Evolutionary conservation across 2,113 vertebrate genomes (phyloP).

Genomic region (Chascanopsetta lugubris): DNA sequence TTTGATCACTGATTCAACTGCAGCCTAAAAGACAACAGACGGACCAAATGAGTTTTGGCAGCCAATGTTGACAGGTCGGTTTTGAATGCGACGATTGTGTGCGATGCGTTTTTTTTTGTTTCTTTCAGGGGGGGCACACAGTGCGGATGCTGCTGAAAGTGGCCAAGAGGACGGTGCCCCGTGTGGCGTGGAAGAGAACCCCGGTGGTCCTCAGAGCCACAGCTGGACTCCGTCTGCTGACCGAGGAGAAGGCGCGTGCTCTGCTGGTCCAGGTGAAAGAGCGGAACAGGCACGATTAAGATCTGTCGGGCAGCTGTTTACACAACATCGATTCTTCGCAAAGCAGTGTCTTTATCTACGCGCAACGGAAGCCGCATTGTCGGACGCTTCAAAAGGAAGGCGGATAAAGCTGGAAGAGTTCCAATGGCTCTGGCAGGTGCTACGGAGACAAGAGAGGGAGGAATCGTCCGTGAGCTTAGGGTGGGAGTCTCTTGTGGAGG

Average conservation of each 20-base stretch:
- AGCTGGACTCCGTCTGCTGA: conserved; percentile 90
- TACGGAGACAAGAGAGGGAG: conserved; percentile 22
- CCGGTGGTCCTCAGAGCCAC: conserved; percentile 93
- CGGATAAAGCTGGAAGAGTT: conserved; percentile 9
- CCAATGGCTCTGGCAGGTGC: conserved; percentile 24
- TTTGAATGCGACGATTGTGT: neutral
- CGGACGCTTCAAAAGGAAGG: conserved; percentile 25
- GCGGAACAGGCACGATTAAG: neutral
- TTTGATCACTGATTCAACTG: too few species aligned
- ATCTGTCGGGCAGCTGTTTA: neutral
- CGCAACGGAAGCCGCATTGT: conserved; percentile 21
- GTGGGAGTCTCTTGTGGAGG: conserved; percentile 30
- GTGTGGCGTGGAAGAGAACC: conserved; percentile 88
- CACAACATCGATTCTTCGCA: neutral
- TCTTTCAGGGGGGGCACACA: conserved; percentile 84
- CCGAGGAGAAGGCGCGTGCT: conserved; percentile 86
- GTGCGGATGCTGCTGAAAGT: conserved; percentile 86
- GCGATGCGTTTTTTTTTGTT: too few species aligned
- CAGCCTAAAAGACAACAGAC: too few species aligned
- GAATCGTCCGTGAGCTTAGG: conserved; percentile 47
- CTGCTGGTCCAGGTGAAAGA: conserved; percentile 87
- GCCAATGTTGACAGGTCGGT: conserved; percentile 1
- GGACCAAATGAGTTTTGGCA: too few species aligned
- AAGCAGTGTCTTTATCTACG: conserved; percentile 3
- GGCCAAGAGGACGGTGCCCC: conserved; percentile 88